These are phyloP conservation scores for Cantharis flavilabris DNA, from an alignment of 2,888 invertebrate genomes.

Conservation along the genomic window DNA sequence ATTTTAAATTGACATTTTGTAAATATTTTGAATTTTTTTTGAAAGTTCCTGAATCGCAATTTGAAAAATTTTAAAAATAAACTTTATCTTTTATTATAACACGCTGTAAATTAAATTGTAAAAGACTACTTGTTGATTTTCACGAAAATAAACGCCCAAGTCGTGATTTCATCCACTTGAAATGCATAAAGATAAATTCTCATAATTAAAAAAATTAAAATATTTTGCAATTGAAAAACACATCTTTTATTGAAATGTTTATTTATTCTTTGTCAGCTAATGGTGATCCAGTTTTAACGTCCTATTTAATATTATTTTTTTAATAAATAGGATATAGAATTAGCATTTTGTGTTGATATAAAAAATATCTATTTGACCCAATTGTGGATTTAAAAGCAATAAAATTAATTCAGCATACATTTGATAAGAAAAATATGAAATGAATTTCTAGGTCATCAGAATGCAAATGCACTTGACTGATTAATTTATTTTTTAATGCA, in stretches of 20 bases:
- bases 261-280: neutral
- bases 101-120: neutral
- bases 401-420: neutral
- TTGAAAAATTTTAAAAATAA: neutral
- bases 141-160: neutral
- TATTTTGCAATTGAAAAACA: neutral
- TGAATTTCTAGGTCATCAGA: neutral
- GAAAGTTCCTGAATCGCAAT: neutral
- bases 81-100: neutral
- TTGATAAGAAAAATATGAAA: neutral
- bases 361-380: neutral
- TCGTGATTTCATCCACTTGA: neutral
- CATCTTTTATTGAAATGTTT: neutral
- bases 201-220: neutral
- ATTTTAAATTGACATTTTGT: neutral
- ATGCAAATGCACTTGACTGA: neutral
- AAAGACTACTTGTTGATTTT: neutral
- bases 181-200: neutral
- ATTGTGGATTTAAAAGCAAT: neutral
- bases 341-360: neutral
- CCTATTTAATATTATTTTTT: neutral
- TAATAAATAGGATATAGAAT: neutral
- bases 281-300: neutral
- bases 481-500: neutral
- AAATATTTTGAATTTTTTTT: neutral